Evolutionary conservation across 2,797 vertebrate genomes (phyloP).

Genomic region (Ctenosaura bakeri): DNA sequence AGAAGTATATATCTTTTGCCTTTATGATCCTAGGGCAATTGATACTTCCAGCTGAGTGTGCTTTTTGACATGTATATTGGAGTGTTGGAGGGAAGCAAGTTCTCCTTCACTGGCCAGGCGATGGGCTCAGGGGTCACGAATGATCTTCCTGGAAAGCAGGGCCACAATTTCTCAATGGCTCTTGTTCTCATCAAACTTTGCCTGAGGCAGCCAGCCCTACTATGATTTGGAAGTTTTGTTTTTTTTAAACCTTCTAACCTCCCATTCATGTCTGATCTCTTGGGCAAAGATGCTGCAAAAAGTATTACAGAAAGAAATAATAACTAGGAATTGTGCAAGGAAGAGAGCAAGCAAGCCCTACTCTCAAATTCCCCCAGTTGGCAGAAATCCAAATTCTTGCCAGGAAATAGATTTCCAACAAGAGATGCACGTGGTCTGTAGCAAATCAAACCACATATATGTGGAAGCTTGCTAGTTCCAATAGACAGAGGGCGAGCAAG

Average conservation of each 20-base stretch:
- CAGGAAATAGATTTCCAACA: constrained; percentile 49
- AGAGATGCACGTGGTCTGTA: constrained; percentile 43
- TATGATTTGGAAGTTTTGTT: background rate
- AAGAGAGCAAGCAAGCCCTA: background rate
- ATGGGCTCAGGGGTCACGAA: no score
- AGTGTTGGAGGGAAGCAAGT: no score
- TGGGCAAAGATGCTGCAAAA: background rate
- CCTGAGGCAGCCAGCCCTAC: background rate
- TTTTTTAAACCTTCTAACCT: background rate
- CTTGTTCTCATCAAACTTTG: background rate
- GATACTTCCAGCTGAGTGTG: no score
- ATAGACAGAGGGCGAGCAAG: constrained; percentile 53
- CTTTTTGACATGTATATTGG: no score
- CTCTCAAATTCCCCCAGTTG: background rate
- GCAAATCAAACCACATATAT: constrained; percentile 63
- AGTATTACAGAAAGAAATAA: background rate
- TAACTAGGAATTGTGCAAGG: constrained; percentile 31
- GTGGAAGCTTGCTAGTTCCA: constrained; percentile 58
- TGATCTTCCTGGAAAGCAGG: background rate
- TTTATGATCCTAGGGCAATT: no score
- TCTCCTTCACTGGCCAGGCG: no score
- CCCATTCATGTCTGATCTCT: background rate
- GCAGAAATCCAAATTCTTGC: constrained; percentile 15
- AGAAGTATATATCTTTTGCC: no score
- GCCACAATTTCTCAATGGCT: background rate